A percentile compares a stretch with the other conserved stretches of the same genome.
Conservation (phyloP, 2,113 vertebrate genomes). For the Maccullochella peelii region DNA sequence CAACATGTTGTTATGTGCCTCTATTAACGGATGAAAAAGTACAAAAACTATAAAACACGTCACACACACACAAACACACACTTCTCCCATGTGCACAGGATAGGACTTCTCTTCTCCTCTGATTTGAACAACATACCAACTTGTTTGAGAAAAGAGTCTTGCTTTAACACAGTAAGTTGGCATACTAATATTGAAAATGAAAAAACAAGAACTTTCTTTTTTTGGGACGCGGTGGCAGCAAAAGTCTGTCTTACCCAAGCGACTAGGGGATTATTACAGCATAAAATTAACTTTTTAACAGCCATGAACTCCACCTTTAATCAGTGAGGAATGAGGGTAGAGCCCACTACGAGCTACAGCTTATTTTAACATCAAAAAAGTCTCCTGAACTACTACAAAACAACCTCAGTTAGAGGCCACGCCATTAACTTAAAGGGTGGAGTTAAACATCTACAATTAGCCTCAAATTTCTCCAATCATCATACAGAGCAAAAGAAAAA, state of each 20-base stretch:
- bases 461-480: neutral
- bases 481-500: neutral
- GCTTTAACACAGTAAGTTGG: neutral
- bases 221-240: neutral
- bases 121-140: neutral
- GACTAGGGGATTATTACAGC: neutral
- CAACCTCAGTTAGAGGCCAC: neutral
- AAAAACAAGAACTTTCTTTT: neutral
- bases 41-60: neutral
- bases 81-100: neutral
- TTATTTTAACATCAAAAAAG: constrained; percentile 4
- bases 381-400: constrained; percentile 9
- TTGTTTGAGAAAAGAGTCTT: neutral
- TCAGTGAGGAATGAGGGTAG: constrained; percentile 1
- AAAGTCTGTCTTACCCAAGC: neutral
- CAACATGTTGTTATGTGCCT: neutral
- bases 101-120: neutral
- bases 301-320: constrained; percentile 14
- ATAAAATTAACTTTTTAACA: neutral
- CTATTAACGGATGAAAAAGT: neutral
- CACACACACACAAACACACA: neutral
- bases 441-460: constrained; percentile 7
- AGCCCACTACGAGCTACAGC: neutral
- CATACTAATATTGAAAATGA: neutral
- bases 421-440: neutral